phyloP scores from a whole-genome alignment of 2,113 vertebrate species.

The Carlito syrichta region DNA sequence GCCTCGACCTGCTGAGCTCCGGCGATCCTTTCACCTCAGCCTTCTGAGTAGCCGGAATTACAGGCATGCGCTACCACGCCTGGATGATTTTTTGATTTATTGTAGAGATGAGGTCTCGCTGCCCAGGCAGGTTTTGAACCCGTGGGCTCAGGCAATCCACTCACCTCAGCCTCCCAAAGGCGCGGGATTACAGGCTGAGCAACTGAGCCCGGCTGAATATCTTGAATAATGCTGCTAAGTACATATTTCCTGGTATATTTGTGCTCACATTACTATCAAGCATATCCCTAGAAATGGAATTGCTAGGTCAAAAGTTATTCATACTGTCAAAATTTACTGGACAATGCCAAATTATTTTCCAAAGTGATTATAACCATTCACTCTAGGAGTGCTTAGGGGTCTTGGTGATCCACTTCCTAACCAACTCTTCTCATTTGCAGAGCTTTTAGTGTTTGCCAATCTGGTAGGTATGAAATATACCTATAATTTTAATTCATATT shows the following conservation, averaged over 20 bases:
- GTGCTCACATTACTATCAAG: background rate
- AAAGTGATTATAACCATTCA: background rate
- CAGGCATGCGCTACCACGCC: too few relatives aligned
- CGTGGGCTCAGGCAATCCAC: too few relatives aligned
- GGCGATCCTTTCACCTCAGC: too few relatives aligned
- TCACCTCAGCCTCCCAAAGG: too few relatives aligned
- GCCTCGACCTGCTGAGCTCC: too few relatives aligned
- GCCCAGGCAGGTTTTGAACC: too few relatives aligned
- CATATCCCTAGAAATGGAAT: background rate
- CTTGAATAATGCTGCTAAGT: background rate
- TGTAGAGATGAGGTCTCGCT: too few relatives aligned
- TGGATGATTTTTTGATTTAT: too few relatives aligned
- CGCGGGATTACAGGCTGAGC: too few relatives aligned
- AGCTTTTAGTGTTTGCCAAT: background rate
- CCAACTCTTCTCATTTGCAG: background rate
- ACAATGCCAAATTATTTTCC: constrained; percentile 1
- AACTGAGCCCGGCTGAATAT: too few relatives aligned
- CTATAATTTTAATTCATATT: background rate
- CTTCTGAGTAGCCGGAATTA: too few relatives aligned
- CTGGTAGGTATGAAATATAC: background rate
- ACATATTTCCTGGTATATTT: background rate
- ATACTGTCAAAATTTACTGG: background rate
- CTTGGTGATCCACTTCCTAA: background rate
- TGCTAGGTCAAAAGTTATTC: constrained; percentile 2
- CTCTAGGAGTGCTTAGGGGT: background rate